phyloP scores from a whole-genome alignment of 1,140 invertebrate genomes.

The Monomorium pharaonis region DNA sequence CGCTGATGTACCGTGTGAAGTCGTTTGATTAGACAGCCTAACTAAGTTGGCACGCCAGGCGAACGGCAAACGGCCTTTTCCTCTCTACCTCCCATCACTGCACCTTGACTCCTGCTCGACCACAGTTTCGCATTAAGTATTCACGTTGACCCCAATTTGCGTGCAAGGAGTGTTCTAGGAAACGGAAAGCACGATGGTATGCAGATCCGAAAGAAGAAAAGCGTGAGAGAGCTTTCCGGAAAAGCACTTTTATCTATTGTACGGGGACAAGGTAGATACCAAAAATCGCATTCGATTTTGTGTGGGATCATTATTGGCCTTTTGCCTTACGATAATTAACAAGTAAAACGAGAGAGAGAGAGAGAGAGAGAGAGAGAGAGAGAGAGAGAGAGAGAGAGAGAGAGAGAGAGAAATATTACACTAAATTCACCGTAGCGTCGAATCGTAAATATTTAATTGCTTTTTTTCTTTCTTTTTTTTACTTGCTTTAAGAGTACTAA shows the following conservation, averaged over 20 bases:
- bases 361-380: no score
- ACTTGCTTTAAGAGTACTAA: background rate
- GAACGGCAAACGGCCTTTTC: constrained; percentile 82
- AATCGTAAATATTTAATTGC: constrained; percentile 1
- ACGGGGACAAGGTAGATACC: background rate
- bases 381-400: no score
- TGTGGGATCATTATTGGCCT: background rate
- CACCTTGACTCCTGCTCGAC: constrained; percentile 81
- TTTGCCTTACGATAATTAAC: constrained; percentile 11
- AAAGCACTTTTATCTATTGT: constrained; percentile 35
- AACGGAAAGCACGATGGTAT: constrained; percentile 74
- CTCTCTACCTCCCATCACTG: constrained; percentile 81
- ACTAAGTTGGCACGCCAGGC: constrained; percentile 82
- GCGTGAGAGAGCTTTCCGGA: constrained; percentile 36
- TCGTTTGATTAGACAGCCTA: constrained; percentile 80
- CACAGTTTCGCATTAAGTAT: constrained; percentile 82
- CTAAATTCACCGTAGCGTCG: constrained; percentile 2
- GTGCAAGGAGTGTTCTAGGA: constrained; percentile 81
- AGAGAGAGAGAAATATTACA: constrained; percentile 14
- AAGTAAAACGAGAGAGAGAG: background rate
- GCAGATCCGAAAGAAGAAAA: constrained; percentile 59
- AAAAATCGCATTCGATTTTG: background rate
- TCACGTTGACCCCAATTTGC: constrained; percentile 83
- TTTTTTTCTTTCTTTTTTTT: background rate
- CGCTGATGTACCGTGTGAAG: constrained; percentile 67